Conservation (phyloP, 2,113 vertebrate genomes). For the Agapornis roseicollis region DNA sequence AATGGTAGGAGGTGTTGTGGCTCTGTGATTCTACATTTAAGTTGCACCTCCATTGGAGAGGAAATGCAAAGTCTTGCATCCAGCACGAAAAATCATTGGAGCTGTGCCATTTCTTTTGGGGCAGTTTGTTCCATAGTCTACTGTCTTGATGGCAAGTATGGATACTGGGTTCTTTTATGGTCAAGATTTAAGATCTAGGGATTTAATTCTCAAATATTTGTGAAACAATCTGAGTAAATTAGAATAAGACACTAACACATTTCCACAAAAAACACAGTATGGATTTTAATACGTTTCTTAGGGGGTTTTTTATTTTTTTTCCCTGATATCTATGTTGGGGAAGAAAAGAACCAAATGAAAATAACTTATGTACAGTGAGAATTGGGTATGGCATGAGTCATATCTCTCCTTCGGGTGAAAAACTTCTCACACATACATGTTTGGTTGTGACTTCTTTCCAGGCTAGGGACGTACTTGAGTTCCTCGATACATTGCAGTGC, state of each 20-base stretch:
- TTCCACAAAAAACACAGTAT: neutral
- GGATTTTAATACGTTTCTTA: neutral
- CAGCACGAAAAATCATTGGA: neutral
- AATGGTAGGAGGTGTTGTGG: neutral
- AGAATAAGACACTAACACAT: neutral
- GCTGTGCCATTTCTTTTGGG: neutral
- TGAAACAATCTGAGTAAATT: neutral
- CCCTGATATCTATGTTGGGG: neutral
- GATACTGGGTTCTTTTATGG: rapidly evolving
- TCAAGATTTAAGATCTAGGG: neutral
- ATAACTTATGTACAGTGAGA: neutral
- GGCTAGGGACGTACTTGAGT: neutral
- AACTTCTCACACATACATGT: neutral
- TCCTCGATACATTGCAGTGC: neutral
- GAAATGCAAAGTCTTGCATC: neutral
- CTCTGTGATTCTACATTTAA: neutral
- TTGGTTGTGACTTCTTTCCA: slow-evolving; percentile 7
- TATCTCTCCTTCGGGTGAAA: neutral
- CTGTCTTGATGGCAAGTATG: neutral
- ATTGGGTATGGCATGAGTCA: rapidly evolving
- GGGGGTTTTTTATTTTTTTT: neutral
- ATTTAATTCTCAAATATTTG: neutral
- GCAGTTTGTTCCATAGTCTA: neutral
- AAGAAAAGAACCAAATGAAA: neutral
- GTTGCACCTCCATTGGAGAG: neutral